Conservation (phyloP, 1,140 invertebrate species). For the Hydropsyche tenuis region DNA sequence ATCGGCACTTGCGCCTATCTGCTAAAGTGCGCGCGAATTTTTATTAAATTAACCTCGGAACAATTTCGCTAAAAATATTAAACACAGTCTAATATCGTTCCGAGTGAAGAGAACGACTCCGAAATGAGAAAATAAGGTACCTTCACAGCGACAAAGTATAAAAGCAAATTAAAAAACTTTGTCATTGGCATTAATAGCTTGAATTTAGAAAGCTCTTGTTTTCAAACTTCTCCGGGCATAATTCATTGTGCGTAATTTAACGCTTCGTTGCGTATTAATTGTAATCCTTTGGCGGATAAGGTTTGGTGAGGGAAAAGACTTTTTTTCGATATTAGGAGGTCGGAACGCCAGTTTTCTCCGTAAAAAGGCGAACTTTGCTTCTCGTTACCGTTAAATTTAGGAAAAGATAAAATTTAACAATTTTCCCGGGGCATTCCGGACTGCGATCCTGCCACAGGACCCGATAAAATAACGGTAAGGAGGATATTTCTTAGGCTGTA, state of each 20-base stretch:
- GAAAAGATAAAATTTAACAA: slow-evolving; percentile 35
- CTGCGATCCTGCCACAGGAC: slow-evolving; percentile 24
- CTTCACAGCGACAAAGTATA: neutral
- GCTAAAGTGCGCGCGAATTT: neutral
- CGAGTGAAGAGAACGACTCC: too few species aligned
- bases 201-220: slow-evolving; percentile 24
- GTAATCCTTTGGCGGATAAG: slow-evolving; percentile 18
- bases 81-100: neutral
- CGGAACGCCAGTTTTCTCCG: neutral
- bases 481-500: slow-evolving; percentile 41
- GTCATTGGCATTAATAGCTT: slow-evolving; percentile 26
- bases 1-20: slow-evolving; percentile 12
- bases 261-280: slow-evolving; percentile 28
- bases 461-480: slow-evolving; percentile 41
- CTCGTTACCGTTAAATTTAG: slow-evolving; percentile 32
- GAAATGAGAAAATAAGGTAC: neutral
- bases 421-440: slow-evolving; percentile 29
- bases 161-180: slow-evolving; percentile 23
- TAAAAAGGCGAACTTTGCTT: slow-evolving; percentile 25
- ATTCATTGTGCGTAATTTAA: slow-evolving; percentile 29
- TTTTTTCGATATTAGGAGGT: slow-evolving; percentile 22
- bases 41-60: slow-evolving; percentile 14
- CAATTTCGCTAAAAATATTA: neutral
- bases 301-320: neutral
- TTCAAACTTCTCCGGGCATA: slow-evolving; percentile 24